Base-by-base conservation (phyloP, 2,888 invertebrate species). In the Calameuta filiformis region DNA sequence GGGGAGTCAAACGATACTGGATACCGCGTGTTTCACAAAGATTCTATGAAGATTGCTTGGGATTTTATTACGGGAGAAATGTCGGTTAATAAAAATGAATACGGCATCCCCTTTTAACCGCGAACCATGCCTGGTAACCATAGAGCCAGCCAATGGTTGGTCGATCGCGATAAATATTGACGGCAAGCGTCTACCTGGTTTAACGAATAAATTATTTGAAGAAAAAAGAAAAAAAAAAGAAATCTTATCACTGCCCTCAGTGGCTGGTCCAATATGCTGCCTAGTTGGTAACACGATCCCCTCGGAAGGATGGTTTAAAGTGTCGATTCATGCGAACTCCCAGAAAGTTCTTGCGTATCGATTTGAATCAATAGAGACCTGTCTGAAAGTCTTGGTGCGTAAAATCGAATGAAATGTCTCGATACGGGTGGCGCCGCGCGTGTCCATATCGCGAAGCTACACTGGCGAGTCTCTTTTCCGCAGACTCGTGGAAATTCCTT, bases 61-160 rank as follows among this genome's bases (percentile, higher is more conserved):
- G 88, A 89, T 91, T 91, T 91, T 91, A 91, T 91, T 90, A 90
- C 89, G 88, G 89, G 87, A 89, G 90, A 91, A 91, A 91, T 89
- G 91, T 90, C 89, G 91, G 91, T 91, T 91, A 91, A 91, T 91
- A 91, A 91, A 91, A 91, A 91, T 91, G 90, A 91, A 91, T 90
- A 89, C 85, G 84, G 75, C 74, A n/a, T 37, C 30, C 74, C 40
- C 56, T 23, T 56, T 56, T 56, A 56, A 23, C 56, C 56, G 2
- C 56, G 56, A 56, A 56, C 56, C 56, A 56, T 56, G 23, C 23
- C 6, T 56, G 23, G 15, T 9, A 56, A 56, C 56, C 23, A 9
- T 56, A 56, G 23, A 56, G 9, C 9, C 56, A 56, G 56, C 23
- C 23, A 56, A 56, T 56, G 56, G 56, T 23, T 23, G 23, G 56